These are phyloP conservation scores for Formica aserva DNA, from an alignment of 2,888 invertebrate species.

Conservation along the genomic window DNA sequence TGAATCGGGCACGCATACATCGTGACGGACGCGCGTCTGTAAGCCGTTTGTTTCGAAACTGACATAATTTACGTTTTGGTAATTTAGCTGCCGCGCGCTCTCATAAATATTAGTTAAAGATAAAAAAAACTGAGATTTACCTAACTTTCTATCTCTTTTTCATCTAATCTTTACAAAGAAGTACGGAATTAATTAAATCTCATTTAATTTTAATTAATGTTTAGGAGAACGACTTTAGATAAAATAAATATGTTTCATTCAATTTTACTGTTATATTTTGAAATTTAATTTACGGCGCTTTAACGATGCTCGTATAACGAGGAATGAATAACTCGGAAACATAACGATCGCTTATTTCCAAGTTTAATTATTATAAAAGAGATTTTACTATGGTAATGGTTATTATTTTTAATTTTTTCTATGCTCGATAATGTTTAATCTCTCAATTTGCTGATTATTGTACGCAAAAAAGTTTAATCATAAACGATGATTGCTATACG, in stretches of 20 bases:
- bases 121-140: neutral
- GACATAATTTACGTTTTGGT: constrained; percentile 36
- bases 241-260: neutral
- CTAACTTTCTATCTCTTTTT: neutral
- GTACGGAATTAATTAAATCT: neutral
- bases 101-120: neutral
- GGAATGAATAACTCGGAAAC: neutral
- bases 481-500: neutral
- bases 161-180: neutral
- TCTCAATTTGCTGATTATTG: neutral
- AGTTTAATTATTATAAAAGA: constrained; percentile 13
- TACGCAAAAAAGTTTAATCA: neutral
- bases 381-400: neutral
- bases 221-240: neutral
- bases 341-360: neutral
- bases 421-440: neutral
- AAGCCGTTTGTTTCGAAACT: constrained; percentile 42
- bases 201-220: neutral
- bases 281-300: neutral
- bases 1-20: constrained; percentile 38
- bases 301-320: neutral
- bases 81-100: neutral
- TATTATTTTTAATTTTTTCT: neutral
- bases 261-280: neutral
- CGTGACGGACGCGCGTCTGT: constrained; percentile 32